Percentiles rank a stretch among this genome's conserved stretches.
Conservation (phyloP, 2,888 invertebrate species). For the Drosophila robusta region DNA sequence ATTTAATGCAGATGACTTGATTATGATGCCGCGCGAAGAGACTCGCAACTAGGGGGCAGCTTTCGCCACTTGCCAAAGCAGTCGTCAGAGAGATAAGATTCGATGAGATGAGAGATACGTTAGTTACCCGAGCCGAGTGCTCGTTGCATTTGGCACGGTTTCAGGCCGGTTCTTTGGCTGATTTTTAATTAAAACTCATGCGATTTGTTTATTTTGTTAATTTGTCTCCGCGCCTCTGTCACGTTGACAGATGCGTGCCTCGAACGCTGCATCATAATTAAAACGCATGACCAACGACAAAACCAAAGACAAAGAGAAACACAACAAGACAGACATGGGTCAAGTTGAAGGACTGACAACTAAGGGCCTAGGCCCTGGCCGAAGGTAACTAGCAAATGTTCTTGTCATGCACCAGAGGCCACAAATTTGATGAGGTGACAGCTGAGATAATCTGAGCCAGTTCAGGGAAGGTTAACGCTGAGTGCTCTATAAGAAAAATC, state of each 20-base stretch:
- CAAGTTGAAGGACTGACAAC: slow-evolving; percentile 71
- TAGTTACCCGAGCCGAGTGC: slow-evolving; percentile 41
- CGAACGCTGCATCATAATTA: slow-evolving; percentile 81
- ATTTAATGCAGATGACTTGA: slow-evolving; percentile 75
- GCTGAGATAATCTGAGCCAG: slow-evolving; percentile 36
- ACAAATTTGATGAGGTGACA: slow-evolving; percentile 18
- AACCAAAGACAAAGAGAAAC: slow-evolving; percentile 31
- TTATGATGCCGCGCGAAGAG: slow-evolving; percentile 55
- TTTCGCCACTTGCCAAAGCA: slow-evolving; percentile 37
- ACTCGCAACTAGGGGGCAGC: slow-evolving; percentile 18
- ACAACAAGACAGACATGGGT: slow-evolving; percentile 59
- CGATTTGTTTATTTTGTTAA: slow-evolving; percentile 77
- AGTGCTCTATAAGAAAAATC: neutral
- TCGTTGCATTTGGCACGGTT: slow-evolving; percentile 54
- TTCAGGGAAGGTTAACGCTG: slow-evolving; percentile 21
- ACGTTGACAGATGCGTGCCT: slow-evolving; percentile 77
- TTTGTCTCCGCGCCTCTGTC: slow-evolving; percentile 64
- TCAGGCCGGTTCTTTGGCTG: slow-evolving; percentile 20
- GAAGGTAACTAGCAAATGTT: slow-evolving; percentile 45
- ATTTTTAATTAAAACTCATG: slow-evolving; percentile 67
- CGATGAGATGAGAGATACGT: slow-evolving; percentile 9
- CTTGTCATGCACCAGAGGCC: slow-evolving; percentile 35
- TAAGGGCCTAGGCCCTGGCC: slow-evolving; percentile 28
- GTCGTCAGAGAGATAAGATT: neutral
- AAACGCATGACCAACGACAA: slow-evolving; percentile 68